Evolutionary conservation across 2,888 invertebrate genomes (phyloP).

Genomic region (Caenorhabditis doughertyi): DNA sequence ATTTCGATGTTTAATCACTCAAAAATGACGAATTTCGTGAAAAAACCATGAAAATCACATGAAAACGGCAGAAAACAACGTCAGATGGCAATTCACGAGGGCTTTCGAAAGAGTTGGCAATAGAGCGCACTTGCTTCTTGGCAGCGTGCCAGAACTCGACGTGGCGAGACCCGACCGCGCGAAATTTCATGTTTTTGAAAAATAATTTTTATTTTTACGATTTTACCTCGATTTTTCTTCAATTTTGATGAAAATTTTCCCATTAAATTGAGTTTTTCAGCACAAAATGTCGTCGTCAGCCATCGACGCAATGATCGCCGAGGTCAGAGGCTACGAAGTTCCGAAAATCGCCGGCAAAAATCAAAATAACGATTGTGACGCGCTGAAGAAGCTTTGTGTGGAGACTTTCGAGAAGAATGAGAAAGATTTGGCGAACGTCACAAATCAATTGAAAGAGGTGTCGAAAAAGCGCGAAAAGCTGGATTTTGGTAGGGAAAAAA

Average conservation of each 20-base stretch:
- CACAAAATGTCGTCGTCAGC: constrained; percentile 4
- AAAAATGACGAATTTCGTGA: constrained; percentile 4
- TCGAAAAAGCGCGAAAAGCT: background rate
- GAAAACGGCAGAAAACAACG: constrained; percentile 24
- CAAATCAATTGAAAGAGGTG: background rate
- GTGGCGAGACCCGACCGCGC: constrained; percentile 23
- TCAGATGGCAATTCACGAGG: constrained; percentile 22
- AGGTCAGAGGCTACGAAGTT: background rate
- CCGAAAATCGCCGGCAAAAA: background rate
- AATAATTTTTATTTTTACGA: background rate
- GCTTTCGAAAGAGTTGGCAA: constrained; percentile 13
- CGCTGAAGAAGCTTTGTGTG: background rate
- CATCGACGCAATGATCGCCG: constrained; percentile 13
- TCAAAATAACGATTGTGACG: background rate
- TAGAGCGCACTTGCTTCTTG: constrained; percentile 43
- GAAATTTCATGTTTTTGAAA: background rate
- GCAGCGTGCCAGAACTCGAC: constrained; percentile 21
- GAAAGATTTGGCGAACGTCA: background rate
- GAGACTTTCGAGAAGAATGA: background rate
- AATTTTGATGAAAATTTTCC: background rate
- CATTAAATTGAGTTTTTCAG: constrained; percentile 6
- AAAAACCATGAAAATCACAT: constrained; percentile 32
- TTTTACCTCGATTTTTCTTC: background rate
- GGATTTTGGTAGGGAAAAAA: background rate
- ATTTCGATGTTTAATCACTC: background rate